These are phyloP conservation scores for Clangula hyemalis DNA, from an alignment of 2,797 vertebrate genomes.

Conservation along the genomic window DNA sequence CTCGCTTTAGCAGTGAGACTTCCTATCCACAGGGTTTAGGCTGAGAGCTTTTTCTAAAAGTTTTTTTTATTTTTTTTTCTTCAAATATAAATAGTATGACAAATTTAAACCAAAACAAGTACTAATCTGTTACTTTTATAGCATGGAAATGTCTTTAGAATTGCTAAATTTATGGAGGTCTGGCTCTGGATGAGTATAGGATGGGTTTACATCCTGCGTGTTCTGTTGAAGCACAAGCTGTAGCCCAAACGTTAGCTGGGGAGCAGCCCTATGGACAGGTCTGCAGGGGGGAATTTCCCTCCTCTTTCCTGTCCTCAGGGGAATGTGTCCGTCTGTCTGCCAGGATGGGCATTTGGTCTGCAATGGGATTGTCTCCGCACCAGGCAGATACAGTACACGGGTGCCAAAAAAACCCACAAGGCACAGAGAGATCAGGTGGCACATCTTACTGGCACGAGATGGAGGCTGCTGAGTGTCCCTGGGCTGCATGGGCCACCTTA, in stretches of 20 bases:
- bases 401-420: neutral
- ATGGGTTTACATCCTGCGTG: fast-evolving
- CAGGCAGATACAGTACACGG: neutral
- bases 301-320: fast-evolving
- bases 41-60: neutral
- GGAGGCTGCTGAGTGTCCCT: neutral
- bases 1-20: neutral
- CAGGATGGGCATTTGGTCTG: neutral
- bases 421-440: neutral
- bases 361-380: fast-evolving
- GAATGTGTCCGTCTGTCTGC: neutral
- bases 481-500: neutral
- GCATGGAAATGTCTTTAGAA: neutral
- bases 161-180: neutral
- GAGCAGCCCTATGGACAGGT: fast-evolving
- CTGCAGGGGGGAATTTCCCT: neutral
- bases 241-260: neutral
- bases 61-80: neutral
- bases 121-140: neutral
- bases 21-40: neutral
- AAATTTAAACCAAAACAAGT: neutral
- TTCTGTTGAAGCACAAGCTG: neutral
- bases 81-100: neutral
- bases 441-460: fast-evolving
- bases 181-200: neutral